Evolutionary conservation across 2,797 vertebrate species (phyloP), one percentile per base, ranked within the genome.

Genomic region (Paratrypauchen microcephalus): DNA sequence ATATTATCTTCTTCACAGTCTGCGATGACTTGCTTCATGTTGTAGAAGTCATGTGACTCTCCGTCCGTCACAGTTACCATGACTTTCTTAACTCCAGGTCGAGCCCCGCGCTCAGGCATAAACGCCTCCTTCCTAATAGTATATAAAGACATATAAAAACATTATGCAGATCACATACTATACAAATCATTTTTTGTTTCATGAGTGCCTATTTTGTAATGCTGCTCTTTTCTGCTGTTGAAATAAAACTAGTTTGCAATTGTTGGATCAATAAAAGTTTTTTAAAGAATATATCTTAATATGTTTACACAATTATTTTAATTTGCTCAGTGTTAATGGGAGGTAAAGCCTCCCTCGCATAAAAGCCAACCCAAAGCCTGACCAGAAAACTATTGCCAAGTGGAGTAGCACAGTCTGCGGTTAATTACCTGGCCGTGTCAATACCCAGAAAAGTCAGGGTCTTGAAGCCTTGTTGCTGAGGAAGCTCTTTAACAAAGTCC

Each of bases 31-130:
- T 70, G 2, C 0, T 88, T 13, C 16, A 96, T 88, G 18, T 74
- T 83, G 69, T 95, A 71, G 73, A 84, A 93, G 86, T 99, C 97
- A 30, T 99, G 97, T 36, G 97, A 98, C 88, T 99, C 97, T 39
- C 97, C 97, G 19, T 99, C 97, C 0, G 97, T 99, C 83, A 99
- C 95, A 66, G 97, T 96, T 75, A 99, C 95, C 97, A 99, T 99
- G 70, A 99, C 95, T 84, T 98, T 99, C 73, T 98, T 97, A 32
- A 95, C 95, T 28, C 95, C 96, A 18, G 83, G 90, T 66, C 97
- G 92, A 0, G 95, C 97, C 0, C 97, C 97, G 0, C 93, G 91
- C 80, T 95, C 95, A 67, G 90, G 91, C 65, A 92, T 96, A 88
- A 98, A 99, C 54, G 97, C 97, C 78, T 99, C 95, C 80, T 90